Conservation (phyloP, 2,888 invertebrate genomes). For the Leucophora obtusa region DNA sequence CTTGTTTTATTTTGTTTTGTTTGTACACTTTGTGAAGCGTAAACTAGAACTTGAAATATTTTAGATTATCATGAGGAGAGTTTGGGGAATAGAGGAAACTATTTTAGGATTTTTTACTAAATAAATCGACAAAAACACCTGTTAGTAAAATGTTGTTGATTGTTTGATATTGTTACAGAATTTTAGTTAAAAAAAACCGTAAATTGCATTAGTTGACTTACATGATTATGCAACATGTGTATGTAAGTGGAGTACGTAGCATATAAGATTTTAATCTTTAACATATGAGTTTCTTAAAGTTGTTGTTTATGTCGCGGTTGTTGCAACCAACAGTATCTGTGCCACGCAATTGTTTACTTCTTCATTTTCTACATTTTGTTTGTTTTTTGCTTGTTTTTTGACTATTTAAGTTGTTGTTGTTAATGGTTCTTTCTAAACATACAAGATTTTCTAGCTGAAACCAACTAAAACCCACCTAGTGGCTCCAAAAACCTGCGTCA, state of each 20-base stretch:
- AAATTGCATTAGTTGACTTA: slow-evolving; percentile 20
- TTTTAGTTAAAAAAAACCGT: slow-evolving; percentile 13
- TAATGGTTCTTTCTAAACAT: neutral
- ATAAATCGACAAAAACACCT: slow-evolving; percentile 35
- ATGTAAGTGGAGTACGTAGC: slow-evolving; percentile 50
- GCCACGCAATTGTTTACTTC: slow-evolving; percentile 45
- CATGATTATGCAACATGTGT: slow-evolving; percentile 56
- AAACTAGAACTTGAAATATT: slow-evolving; percentile 62
- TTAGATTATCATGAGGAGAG: slow-evolving; percentile 14
- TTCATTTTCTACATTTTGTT: slow-evolving; percentile 20
- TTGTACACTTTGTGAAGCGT: slow-evolving; percentile 20
- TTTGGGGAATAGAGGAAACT: neutral
- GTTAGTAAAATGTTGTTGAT: slow-evolving; percentile 23
- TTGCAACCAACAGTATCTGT: slow-evolving; percentile 43
- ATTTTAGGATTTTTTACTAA: slow-evolving; percentile 21
- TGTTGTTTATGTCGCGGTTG: neutral
- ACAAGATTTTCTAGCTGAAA: neutral
- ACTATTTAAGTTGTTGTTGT: neutral
- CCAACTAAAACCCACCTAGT: neutral
- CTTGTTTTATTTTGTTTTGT: slow-evolving; percentile 6
- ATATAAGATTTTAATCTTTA: slow-evolving; percentile 40
- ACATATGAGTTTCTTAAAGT: slow-evolving; percentile 30
- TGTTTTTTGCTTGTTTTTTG: neutral
- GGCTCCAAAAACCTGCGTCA: neutral
- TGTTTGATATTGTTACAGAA: neutral